A percentile compares a stretch with the other conserved stretches of the same genome.
phyloP scores from a whole-genome alignment of 2,113 vertebrate genomes.

The Ammospiza caudacuta region DNA sequence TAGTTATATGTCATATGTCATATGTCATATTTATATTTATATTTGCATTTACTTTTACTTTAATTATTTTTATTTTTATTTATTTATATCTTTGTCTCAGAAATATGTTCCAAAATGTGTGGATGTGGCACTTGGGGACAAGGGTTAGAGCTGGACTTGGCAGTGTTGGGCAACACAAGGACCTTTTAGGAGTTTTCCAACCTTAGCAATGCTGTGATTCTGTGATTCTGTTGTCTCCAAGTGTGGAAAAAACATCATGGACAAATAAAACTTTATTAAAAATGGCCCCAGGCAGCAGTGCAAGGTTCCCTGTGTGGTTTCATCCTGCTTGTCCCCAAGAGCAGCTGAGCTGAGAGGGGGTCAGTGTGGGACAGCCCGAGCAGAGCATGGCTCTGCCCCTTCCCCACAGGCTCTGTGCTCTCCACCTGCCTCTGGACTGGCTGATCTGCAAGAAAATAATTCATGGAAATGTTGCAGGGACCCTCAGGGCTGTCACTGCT shows the following conservation, averaged over 20 bases:
- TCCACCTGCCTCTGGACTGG: background rate
- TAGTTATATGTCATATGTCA: too few relatives aligned
- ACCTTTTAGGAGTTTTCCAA: background rate
- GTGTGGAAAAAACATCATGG: background rate
- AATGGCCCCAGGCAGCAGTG: background rate
- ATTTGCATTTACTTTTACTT: too few relatives aligned
- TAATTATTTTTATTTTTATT: too few relatives aligned
- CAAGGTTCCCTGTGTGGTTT: background rate
- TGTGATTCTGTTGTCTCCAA: background rate
- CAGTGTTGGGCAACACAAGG: background rate
- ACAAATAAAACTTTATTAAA: background rate
- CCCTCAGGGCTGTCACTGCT: accelerated
- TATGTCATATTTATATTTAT: too few relatives aligned
- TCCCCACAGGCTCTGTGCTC: background rate
- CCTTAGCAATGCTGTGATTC: accelerated
- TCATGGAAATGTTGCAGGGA: background rate
- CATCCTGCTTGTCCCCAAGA: background rate
- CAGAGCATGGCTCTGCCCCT: accelerated
- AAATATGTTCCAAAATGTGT: background rate
- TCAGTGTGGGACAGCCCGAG: accelerated
- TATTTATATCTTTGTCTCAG: background rate
- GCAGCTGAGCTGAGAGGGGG: background rate
- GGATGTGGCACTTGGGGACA: background rate
- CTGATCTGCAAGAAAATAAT: background rate
- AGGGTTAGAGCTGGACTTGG: background rate